Percentiles rank a stretch among this genome's conserved stretches.
Evolutionary conservation across 2,797 vertebrate genomes (phyloP).

Genomic region (Podarcis lilfordi): DNA sequence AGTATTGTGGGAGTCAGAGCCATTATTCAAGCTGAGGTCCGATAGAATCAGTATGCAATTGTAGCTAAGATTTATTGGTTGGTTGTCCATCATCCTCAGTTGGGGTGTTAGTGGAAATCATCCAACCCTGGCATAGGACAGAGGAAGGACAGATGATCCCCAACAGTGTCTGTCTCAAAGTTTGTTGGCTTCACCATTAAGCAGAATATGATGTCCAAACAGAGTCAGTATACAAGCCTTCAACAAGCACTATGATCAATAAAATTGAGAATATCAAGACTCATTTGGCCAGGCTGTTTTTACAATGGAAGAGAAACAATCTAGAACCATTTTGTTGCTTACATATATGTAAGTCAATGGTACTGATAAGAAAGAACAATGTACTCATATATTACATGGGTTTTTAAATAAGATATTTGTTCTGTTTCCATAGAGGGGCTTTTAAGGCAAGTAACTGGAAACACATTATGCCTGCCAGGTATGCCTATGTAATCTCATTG

Average conservation of each 20-base stretch:
- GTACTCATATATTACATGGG: not conserved
- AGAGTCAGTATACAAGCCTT: not conserved
- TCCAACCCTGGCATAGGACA: not conserved
- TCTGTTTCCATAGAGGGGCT: constrained; percentile 11
- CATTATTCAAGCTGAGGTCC: not conserved
- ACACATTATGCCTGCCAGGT: not conserved
- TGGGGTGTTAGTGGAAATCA: not conserved
- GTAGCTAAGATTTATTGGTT: not conserved
- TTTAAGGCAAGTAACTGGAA: constrained; percentile 24
- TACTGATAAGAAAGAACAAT: not conserved
- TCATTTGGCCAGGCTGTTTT: not conserved
- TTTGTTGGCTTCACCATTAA: not conserved
- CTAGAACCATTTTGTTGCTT: not conserved
- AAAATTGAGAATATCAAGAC: not conserved
- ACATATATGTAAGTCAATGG: not conserved
- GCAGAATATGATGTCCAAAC: not conserved
- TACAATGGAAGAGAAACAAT: not conserved
- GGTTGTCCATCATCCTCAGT: not conserved
- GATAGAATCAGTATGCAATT: not conserved
- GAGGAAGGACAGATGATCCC: not conserved
- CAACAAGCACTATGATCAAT: not conserved
- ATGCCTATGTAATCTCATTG: accelerated
- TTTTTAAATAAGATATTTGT: not conserved
- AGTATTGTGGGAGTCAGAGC: not conserved
- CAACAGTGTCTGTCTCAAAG: not conserved